These are phyloP conservation scores for Semotilus atromaculatus DNA, from an alignment of 2,797 vertebrate genomes.

Conservation along the genomic window DNA sequence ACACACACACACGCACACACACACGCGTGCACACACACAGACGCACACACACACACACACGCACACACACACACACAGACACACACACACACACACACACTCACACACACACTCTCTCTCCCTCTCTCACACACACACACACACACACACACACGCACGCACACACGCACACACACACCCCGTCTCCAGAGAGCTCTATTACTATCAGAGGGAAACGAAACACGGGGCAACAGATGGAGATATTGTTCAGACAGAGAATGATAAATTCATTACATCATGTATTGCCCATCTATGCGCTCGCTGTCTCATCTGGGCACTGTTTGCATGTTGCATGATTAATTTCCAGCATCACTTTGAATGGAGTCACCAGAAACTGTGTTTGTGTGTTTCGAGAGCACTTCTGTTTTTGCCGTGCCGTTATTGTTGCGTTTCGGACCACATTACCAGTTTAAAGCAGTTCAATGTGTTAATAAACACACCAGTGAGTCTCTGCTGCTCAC, in stretches of 20 bases:
- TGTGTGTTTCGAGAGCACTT: not conserved
- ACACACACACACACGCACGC: too few species aligned
- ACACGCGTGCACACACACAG: too few species aligned
- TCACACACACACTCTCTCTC: too few species aligned
- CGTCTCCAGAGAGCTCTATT: not conserved
- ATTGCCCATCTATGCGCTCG: not conserved
- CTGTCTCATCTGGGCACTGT: conserved; percentile 2
- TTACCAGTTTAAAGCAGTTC: conserved; percentile 5
- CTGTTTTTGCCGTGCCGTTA: not conserved
- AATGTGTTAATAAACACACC: not conserved
- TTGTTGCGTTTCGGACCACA: not conserved
- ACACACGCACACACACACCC: too few species aligned
- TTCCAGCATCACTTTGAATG: not conserved
- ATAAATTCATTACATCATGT: conserved; percentile 30
- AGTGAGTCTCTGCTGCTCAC: too few species aligned
- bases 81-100: not conserved
- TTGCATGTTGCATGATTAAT: conserved; percentile 7
- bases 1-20: too few species aligned
- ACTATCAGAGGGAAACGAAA: not conserved
- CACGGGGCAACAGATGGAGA: conserved; percentile 19
- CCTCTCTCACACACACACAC: too few species aligned
- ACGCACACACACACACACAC: not conserved
- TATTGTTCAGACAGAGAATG: conserved; percentile 7
- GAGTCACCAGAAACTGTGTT: not conserved
- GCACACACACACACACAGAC: too few species aligned